These are phyloP conservation scores for Trachymyrmex septentrionalis DNA, from an alignment of 1,140 invertebrate genomes.

Conservation along the genomic window DNA sequence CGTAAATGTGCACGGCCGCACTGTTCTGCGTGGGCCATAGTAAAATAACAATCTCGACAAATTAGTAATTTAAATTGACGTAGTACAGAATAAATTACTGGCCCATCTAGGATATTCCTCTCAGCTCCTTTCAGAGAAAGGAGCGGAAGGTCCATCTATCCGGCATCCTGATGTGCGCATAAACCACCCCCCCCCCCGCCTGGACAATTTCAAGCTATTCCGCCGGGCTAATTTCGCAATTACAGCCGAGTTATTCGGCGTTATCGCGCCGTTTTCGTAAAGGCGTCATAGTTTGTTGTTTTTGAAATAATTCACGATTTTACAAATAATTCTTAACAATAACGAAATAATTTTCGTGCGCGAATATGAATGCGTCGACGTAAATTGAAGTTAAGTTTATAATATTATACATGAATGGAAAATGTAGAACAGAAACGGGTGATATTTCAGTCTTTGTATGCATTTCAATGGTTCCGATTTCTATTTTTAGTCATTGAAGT, in stretches of 20 bases:
- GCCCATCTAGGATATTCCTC: neutral
- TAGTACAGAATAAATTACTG: slow-evolving; percentile 75
- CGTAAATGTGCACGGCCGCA: neutral
- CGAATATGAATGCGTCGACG: neutral
- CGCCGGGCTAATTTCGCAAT: slow-evolving; percentile 57
- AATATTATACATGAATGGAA: neutral
- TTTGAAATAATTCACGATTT: neutral
- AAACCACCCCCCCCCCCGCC: slow-evolving; percentile 22
- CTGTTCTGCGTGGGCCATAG: neutral
- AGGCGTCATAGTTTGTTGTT: neutral
- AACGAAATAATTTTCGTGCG: neutral
- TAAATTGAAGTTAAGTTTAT: neutral
- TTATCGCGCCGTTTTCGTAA: neutral
- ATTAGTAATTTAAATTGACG: slow-evolving; percentile 77
- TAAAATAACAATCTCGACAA: slow-evolving; percentile 66
- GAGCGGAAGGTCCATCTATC: slow-evolving; percentile 19
- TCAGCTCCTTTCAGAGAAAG: slow-evolving; percentile 24
- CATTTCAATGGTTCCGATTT: neutral
- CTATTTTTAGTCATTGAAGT: neutral
- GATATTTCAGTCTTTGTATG: neutral
- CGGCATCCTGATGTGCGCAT: neutral
- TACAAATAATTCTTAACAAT: neutral
- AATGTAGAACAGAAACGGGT: neutral
- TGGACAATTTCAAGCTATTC: slow-evolving; percentile 37
- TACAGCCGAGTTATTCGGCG: slow-evolving; percentile 19